Base-by-base conservation (phyloP, 2,797 vertebrate species). In the Pagetopsis macropterus region DNA sequence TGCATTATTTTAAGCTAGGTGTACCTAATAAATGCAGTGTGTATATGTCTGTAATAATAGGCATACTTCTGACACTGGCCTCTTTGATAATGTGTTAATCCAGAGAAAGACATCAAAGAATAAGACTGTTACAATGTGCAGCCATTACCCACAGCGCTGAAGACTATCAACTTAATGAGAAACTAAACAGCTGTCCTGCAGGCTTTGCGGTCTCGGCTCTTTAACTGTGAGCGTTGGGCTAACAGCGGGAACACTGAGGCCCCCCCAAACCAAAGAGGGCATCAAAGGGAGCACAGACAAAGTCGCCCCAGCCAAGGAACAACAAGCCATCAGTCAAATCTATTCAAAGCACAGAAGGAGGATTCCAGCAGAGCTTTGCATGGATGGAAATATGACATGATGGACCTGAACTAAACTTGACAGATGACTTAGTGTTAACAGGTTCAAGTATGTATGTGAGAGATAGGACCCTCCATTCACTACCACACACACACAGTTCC, bases 301-400 rank as follows among this genome's bases (percentile, higher is more conserved):
- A 59, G 61, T 68, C 21, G 31, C 44, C 54, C 56, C 40, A 46
- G 52, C 17, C n/a, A 27, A 78, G 65, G 14, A 81, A 62, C 75
- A 78, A 78, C 72, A 67, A 64, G 56, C 49, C 66, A 69, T 81
- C 78, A 73, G 75, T 82, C 85, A 86, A 83, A 79, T 79, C 83
- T 73, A 79, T 83, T 87, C 80, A 87, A 79, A 84, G 69, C 81
- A n/a, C 70, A 57, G 69, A 50, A 60, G 64, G 31, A 68, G 72
- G 68, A 76, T 65, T 81, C 76, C 71, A 69, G 70, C 61, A 50
- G 57, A 45, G 77, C 46, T 67, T 66, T 51, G 82, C 71, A 52
- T 46, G 21, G 65, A 70, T 78, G 73, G 62, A 85, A 87, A 86
- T 44, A 64, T 65, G 52, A 69, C 46, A 17, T 11, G 15, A 44